phyloP scores from a whole-genome alignment of 2,888 invertebrate species.

The Auanema freiburgensis region DNA sequence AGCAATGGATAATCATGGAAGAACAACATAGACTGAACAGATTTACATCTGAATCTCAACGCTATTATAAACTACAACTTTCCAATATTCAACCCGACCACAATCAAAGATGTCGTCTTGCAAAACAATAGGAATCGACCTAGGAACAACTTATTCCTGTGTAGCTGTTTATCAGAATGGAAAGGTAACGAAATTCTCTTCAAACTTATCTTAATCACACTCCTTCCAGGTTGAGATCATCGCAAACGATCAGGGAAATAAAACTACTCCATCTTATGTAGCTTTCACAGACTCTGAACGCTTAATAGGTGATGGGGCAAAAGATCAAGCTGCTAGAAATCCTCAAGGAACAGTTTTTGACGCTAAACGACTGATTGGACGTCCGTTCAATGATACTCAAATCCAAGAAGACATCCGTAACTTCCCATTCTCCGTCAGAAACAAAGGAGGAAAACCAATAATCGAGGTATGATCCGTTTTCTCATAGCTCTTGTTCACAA shows the following conservation, averaged over 20 bases:
- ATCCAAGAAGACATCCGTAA: slow-evolving; percentile 62
- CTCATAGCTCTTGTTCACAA: neutral
- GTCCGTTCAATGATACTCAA: slow-evolving; percentile 65
- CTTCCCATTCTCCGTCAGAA: slow-evolving; percentile 61
- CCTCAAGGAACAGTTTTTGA: slow-evolving; percentile 62
- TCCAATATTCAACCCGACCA: slow-evolving; percentile 4
- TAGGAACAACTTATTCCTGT: slow-evolving; percentile 44
- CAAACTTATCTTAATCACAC: neutral
- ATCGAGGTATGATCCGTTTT: slow-evolving; percentile 73
- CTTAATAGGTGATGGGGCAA: slow-evolving; percentile 68
- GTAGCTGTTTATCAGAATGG: slow-evolving; percentile 44
- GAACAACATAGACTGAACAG: slow-evolving; percentile 20
- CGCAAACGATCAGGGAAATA: slow-evolving; percentile 72
- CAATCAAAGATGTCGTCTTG: slow-evolving; percentile 39
- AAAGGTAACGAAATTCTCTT: slow-evolving; percentile 18
- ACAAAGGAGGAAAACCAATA: slow-evolving; percentile 43
- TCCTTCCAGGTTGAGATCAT: slow-evolving; percentile 67
- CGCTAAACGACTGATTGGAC: slow-evolving; percentile 67
- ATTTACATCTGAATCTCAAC: slow-evolving; percentile 9
- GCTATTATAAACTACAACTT: slow-evolving; percentile 14
- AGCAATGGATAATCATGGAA: slow-evolving; percentile 8
- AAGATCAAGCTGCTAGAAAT: slow-evolving; percentile 69
- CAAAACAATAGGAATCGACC: slow-evolving; percentile 49
- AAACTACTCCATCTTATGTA: slow-evolving; percentile 75
- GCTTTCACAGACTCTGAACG: slow-evolving; percentile 69